Conservation (phyloP, 2,797 vertebrate genomes). For the Pseudomugil gertrudae region DNA sequence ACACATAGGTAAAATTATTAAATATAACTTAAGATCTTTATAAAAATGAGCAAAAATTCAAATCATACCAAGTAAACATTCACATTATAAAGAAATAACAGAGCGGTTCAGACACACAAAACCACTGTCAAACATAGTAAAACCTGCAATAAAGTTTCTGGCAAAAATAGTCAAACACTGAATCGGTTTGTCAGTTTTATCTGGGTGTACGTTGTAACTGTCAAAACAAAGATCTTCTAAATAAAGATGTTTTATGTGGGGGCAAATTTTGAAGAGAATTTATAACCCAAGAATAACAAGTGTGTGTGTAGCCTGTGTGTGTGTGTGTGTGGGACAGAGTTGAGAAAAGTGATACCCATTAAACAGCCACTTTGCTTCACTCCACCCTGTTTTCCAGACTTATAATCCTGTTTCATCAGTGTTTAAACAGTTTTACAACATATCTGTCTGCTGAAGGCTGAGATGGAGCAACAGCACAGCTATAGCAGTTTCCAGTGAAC, state of each 20-base stretch:
- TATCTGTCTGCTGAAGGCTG: constrained; percentile 27
- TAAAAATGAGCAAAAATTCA: neutral
- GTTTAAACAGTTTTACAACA: constrained; percentile 56
- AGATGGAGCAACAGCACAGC: constrained; percentile 18
- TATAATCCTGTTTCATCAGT: constrained; percentile 67
- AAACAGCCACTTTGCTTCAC: constrained; percentile 54
- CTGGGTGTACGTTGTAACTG: constrained; percentile 24
- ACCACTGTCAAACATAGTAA: neutral
- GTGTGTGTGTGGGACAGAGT: neutral
- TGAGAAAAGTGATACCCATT: constrained; percentile 54
- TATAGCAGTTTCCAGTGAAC: neutral
- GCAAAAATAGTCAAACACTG: constrained; percentile 56
- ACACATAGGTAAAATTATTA: neutral
- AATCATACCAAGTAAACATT: neutral
- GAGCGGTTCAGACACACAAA: neutral
- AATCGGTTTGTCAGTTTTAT: constrained; percentile 35
- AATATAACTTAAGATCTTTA: neutral
- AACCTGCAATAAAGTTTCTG: neutral
- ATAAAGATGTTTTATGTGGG: constrained; percentile 49
- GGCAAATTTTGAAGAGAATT: constrained; percentile 15
- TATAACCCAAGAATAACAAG: constrained; percentile 11
- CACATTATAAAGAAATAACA: neutral
- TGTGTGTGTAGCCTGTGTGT: neutral
- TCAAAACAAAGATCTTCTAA: constrained; percentile 25
- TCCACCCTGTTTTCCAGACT: constrained; percentile 72